These are phyloP conservation scores for Ceratina calcarata DNA, from an alignment of 1,140 invertebrate species.

Conservation along the genomic window DNA sequence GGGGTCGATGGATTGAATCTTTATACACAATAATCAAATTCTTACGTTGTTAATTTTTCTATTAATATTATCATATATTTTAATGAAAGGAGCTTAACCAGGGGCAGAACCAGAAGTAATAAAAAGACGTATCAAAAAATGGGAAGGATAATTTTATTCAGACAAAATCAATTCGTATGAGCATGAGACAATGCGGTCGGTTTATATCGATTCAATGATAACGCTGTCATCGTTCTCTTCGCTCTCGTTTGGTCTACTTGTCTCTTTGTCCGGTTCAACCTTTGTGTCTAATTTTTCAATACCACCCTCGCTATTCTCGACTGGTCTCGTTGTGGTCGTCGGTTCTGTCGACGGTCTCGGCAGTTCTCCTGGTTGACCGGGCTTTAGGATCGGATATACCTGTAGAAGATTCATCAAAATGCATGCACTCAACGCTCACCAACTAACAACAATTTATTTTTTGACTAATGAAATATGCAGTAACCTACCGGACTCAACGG, in stretches of 20 bases:
- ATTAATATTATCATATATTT: no score
- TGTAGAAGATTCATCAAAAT: slow-evolving; percentile 3
- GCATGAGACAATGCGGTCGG: no score
- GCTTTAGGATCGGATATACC: slow-evolving; percentile 51
- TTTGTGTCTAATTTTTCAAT: slow-evolving; percentile 71
- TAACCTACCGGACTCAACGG: slow-evolving; percentile 62
- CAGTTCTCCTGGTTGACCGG: slow-evolving; percentile 15
- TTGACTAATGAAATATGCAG: not conserved
- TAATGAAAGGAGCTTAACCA: not conserved
- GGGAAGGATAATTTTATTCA: not conserved
- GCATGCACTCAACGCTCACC: no score
- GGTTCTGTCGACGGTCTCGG: slow-evolving; percentile 29
- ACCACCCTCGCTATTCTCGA: slow-evolving; percentile 51
- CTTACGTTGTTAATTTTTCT: no score
- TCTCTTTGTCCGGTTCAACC: slow-evolving; percentile 51
- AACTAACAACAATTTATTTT: not conserved
- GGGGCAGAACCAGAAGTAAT: not conserved
- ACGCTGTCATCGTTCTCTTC: slow-evolving; percentile 52
- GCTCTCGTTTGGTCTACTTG: slow-evolving; percentile 17
- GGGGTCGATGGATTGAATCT: not conserved
- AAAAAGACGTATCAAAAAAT: not conserved
- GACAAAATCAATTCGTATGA: not conserved
- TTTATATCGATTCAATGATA: slow-evolving; percentile 61
- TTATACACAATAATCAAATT: no score
- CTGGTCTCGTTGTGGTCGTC: slow-evolving; percentile 38